Base-by-base conservation (phyloP, 30 jellyfish, hydroid and myxozoan species). In the Aurelia coerulea region DNA sequence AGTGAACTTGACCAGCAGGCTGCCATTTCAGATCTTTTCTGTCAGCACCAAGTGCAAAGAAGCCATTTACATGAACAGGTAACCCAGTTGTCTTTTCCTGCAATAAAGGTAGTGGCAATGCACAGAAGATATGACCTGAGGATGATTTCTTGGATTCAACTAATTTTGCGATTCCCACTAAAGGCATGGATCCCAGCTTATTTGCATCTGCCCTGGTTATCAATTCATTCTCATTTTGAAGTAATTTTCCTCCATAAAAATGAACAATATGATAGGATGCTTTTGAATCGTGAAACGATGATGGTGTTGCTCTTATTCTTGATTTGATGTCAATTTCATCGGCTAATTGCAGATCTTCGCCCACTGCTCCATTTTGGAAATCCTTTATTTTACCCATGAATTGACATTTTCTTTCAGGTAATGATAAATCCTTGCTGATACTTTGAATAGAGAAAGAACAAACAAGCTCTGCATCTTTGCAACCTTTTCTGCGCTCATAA, bases 41-140 rank as follows among this genome's bases (percentile, higher is more conserved):
- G 68, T 84, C 93, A 14, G 87, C 86, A 23, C 93, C 93, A 69
- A 84, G 93, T 2, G 93, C 93, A 46, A 84, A 84, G 77, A 17
- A 73, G 42, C 93, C 93, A 46, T 84, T 84, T 2, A 84, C 81
- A 49, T 84, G 93, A 5, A 84, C 93, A 5, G 93, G 88, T 31
- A 84, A 65, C 1, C 87, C 76, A 10, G 93, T 84, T 15, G 65
- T 15, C 51, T 76, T 60, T 15, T 49, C 53, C 23, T 62, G 71
- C 18, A 73, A 23, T 5, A 84, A 62, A 5, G 93, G 93, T 14
- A 84, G 76, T 12, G 93, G 93, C 62, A 84, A 65, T 8, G 81
- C 72, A 54, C 93, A 84, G 37, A 72, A 84, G 34, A 84, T 35
- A 34, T 84, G 93, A 41, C 93, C 93, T 23, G 60, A 82, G 15